phyloP scores from a whole-genome alignment of 92 coral and sea anemone species.

The Montipora capitata region DNA sequence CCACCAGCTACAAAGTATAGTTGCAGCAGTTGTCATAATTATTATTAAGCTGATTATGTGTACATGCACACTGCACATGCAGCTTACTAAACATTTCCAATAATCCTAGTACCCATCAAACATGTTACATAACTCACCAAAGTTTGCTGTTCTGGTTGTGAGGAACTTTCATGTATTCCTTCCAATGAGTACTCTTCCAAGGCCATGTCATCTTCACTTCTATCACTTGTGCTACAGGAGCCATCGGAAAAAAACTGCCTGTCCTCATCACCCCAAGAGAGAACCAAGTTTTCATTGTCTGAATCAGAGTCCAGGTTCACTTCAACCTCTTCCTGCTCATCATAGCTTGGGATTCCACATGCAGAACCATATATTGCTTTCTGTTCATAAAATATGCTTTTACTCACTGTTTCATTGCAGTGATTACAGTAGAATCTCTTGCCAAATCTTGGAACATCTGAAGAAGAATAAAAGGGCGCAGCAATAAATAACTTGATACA shows the following conservation, averaged over 20 bases:
- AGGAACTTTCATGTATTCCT: background rate
- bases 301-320: no score
- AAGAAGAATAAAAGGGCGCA: background rate
- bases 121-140: constrained; percentile 7
- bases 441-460: background rate
- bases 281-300: constrained; percentile 1
- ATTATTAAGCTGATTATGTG: background rate
- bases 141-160: constrained; percentile 10
- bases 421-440: constrained; percentile 25
- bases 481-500: background rate
- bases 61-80: background rate
- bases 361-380: constrained; percentile 11
- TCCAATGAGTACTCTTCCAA: background rate
- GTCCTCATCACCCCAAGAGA: constrained; percentile 54
- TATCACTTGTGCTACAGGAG: background rate
- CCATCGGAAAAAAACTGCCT: constrained; percentile 54
- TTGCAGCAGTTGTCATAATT: background rate
- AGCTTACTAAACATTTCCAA: background rate
- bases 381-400: constrained; percentile 35
- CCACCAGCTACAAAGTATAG: background rate
- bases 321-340: constrained; percentile 10
- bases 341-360: constrained; percentile 7
- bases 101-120: background rate
- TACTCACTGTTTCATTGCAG: constrained; percentile 34
- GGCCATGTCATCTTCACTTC: background rate